A percentile compares a stretch with the other conserved stretches of the same genome.
These are phyloP conservation scores for Agelas oroides DNA, from an alignment of 37 sponge, comb jelly and placozoan genomes.

Conservation along the genomic window DNA sequence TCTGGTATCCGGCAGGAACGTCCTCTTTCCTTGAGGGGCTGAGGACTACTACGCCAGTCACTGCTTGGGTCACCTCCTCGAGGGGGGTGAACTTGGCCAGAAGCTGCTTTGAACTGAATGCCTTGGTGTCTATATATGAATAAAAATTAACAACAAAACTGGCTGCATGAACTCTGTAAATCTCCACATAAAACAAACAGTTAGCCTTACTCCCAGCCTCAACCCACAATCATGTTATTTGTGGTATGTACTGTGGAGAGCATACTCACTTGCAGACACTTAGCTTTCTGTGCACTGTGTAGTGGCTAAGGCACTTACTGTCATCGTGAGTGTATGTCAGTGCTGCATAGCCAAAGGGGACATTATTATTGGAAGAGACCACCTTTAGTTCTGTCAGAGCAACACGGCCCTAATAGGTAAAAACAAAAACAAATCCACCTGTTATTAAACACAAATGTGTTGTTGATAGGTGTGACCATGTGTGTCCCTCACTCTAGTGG, in stretches of 20 bases:
- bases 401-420: conserved; percentile 51
- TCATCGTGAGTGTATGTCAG: conserved; percentile 67
- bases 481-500: conserved; percentile 19
- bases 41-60: conserved; percentile 54
- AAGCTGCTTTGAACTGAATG: conserved; percentile 51
- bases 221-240: too few relatives aligned
- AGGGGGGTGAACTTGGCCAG: conserved; percentile 37
- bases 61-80: conserved; percentile 33
- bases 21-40: conserved; percentile 41
- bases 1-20: conserved; percentile 55
- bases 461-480: neutral
- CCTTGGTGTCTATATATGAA: conserved; percentile 31
- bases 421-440: too few relatives aligned
- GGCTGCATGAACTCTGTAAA: too few relatives aligned
- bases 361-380: neutral
- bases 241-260: too few relatives aligned
- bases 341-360: conserved; percentile 43
- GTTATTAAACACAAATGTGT: too few relatives aligned
- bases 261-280: neutral
- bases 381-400: conserved; percentile 63
- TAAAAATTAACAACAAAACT: too few relatives aligned
- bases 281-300: neutral
- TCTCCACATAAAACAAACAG: too few relatives aligned
- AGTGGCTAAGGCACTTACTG: conserved; percentile 51
- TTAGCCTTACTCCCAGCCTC: too few relatives aligned